A percentile compares a stretch with the other conserved stretches of the same genome.
These are phyloP conservation scores for Lampris incognitus DNA, from an alignment of 2,113 vertebrate genomes.

Conservation along the genomic window DNA sequence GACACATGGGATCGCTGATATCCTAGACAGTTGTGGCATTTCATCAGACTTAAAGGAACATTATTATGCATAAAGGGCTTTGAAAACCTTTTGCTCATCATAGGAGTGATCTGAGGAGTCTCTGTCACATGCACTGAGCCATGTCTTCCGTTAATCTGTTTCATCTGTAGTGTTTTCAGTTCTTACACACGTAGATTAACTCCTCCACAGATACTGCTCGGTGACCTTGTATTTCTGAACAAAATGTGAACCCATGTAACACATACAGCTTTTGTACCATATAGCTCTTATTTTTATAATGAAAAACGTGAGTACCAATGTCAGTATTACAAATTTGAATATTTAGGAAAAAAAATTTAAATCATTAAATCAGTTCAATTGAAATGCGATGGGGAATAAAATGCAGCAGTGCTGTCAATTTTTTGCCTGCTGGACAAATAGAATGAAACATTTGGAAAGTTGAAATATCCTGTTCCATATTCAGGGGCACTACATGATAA, in stretches of 20 bases:
- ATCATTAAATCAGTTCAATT: conserved; percentile 52
- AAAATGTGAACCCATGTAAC: conserved; percentile 48
- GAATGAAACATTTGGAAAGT: conserved; percentile 33
- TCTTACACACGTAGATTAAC: conserved; percentile 44
- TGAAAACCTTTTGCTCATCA: conserved; percentile 29
- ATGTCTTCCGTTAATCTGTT: conserved; percentile 51
- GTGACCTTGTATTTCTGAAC: conserved; percentile 42
- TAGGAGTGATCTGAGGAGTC: conserved; percentile 23
- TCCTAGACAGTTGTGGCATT: conserved; percentile 1
- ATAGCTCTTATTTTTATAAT: conserved; percentile 80
- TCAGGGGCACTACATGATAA: conserved; percentile 52
- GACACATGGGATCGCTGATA: conserved; percentile 33
- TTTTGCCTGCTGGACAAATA: conserved; percentile 57
- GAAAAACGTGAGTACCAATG: conserved; percentile 40
- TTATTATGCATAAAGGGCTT: conserved; percentile 57
- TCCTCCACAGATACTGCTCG: conserved; percentile 41
- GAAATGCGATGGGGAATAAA: conserved; percentile 36
- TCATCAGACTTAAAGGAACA: conserved; percentile 19
- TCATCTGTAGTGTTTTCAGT: conserved; percentile 7
- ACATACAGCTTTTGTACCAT: conserved; percentile 73
- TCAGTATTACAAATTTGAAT: conserved; percentile 40
- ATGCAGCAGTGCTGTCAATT: conserved; percentile 55
- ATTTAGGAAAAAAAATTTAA: conserved; percentile 44
- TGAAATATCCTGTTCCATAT: conserved; percentile 50
- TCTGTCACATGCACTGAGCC: conserved; percentile 71